These are phyloP conservation scores for Poecilia velifera DNA, from an alignment of 2,797 vertebrate species.

Conservation along the genomic window DNA sequence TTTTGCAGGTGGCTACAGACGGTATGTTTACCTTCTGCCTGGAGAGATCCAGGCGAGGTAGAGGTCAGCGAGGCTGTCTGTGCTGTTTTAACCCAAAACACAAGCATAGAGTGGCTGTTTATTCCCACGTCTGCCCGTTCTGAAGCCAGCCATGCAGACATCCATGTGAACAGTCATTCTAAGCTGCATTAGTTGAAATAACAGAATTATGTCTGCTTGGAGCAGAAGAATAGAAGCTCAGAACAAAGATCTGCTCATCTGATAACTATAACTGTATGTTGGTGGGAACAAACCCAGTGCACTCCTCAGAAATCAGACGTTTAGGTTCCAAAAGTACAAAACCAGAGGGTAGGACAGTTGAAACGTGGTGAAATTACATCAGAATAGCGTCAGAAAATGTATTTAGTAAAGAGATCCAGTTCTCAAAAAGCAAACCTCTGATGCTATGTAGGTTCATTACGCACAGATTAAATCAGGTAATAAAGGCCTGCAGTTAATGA, in stretches of 20 bases:
- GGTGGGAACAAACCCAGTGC: neutral
- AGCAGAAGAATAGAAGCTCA: neutral
- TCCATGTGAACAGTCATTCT: constrained; percentile 4
- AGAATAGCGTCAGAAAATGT: neutral
- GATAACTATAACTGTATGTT: neutral
- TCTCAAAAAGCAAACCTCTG: neutral
- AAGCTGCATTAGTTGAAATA: constrained; percentile 6
- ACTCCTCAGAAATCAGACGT: neutral
- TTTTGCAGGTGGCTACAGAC: constrained; percentile 36
- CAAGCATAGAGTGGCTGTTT: constrained; percentile 26
- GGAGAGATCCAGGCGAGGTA: constrained; percentile 45
- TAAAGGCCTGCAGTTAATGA: neutral
- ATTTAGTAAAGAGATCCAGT: neutral
- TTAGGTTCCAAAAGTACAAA: neutral
- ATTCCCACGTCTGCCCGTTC: constrained; percentile 7
- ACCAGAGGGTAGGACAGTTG: neutral
- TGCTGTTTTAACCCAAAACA: constrained; percentile 61
- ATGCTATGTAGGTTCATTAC: neutral
- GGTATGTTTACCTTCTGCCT: constrained; percentile 51
- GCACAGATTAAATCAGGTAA: neutral
- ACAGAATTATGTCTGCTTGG: constrained; percentile 6
- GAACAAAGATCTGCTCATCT: constrained; percentile 10
- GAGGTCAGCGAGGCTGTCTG: constrained; percentile 53
- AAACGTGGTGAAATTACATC: neutral
- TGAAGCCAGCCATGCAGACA: constrained; percentile 13